Percentiles rank a stretch among this genome's conserved stretches.
Conservation (phyloP, 1,140 invertebrate species). For the Penaeus vannamei region DNA sequence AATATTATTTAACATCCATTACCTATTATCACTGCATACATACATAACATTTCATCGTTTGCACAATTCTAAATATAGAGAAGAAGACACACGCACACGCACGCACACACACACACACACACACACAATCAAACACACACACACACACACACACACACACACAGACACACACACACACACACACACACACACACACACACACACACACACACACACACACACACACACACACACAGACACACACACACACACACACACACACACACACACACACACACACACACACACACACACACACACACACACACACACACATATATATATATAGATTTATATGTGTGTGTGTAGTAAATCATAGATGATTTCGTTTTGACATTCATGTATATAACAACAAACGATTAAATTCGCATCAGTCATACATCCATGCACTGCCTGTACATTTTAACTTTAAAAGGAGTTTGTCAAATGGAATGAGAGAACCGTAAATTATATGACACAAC, state of each 20-base stretch:
- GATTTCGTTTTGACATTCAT: too few species aligned
- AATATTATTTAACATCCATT: too few species aligned
- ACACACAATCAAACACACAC: neutral
- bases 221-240: neutral
- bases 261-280: neutral
- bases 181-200: neutral
- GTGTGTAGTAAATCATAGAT: neutral
- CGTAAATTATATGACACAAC: too few species aligned
- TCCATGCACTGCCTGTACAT: too few species aligned
- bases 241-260: neutral
- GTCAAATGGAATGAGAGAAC: too few species aligned
- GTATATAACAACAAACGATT: too few species aligned
- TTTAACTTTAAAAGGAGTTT: too few species aligned
- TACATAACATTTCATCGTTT: too few species aligned
- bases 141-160: neutral
- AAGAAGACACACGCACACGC: neutral
- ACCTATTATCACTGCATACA: too few species aligned
- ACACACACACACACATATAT: conserved; percentile 9
- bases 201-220: neutral
- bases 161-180: neutral
- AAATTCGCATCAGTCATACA: too few species aligned
- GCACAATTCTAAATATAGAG: too few species aligned
- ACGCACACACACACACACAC: neutral
- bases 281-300: neutral
- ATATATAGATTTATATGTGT: conserved; percentile 29